Evolutionary conservation across 2,888 invertebrate genomes (phyloP), one percentile per base, ranked within the genome.

Genomic region (Brachylomia viminalis): DNA sequence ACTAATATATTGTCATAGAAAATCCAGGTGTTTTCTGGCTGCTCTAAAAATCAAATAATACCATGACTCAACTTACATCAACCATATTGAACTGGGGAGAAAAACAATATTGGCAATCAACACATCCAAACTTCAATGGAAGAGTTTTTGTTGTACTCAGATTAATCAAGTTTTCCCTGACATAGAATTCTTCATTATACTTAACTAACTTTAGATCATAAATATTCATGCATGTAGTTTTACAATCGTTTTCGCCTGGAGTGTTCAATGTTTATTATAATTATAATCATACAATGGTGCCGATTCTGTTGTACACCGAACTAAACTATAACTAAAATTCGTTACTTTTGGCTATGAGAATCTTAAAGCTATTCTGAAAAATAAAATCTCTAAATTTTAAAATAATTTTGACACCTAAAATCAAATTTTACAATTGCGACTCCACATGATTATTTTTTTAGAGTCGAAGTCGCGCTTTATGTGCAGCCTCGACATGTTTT

Each of bases 211-310:
- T 72, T 80, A 73, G 42, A 80, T 80, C 82, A 80, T 71, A 66
- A 66, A 49, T 79, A 74, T 73, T 74, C 56, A 83, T 86, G 86
- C 80, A 86, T 87, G 85, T 84, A 87, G 85, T 80, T 83, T 76
- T 86, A 83, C 77, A 85, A 86, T 86, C 78, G 75, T 89, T 84
- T 88, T 87, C 81, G 91, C 92, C 93, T 91, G 89, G 90, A 88
- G 92, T 93, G 93, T 93, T 92, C 90, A 92, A 90, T 91, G 86
- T 88, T 87, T 89, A 86, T 83, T 87, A 76, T 85, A 87, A 83
- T 66, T 68, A 75, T 74, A 80, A 83, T 65, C 73, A 83, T 74
- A 76, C n/a, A 67, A 66, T 71, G 38, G 38, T 38, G 38, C 38
- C 38, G 38, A 38, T 38, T 38, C 6, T 2, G 2, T 38, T 38